A percentile compares a stretch with the other conserved stretches of the same genome.
Evolutionary conservation across 53 echinoderm and acorn worm species (phyloP).

Genomic region (Apostichopus leukothele): DNA sequence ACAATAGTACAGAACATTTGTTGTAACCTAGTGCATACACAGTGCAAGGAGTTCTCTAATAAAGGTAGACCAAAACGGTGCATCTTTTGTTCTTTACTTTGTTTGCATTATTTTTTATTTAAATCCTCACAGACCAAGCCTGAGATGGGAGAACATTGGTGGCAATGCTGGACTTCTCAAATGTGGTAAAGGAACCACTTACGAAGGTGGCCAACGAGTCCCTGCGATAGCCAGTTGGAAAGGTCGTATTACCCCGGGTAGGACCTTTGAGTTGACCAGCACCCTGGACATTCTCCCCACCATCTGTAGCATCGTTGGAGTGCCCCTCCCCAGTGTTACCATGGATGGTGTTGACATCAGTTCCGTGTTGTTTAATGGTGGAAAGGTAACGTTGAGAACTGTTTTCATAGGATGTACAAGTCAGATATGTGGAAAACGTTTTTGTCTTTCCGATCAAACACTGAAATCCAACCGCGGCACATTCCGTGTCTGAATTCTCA

Average conservation of each 20-base stretch:
- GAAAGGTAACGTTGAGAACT: constrained; percentile 46
- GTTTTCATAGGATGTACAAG: too few relatives aligned
- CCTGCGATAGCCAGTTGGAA: constrained; percentile 93
- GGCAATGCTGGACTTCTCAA: constrained; percentile 90
- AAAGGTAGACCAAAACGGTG: too few relatives aligned
- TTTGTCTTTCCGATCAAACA: too few relatives aligned
- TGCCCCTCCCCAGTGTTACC: constrained; percentile 58
- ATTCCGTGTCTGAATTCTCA: too few relatives aligned
- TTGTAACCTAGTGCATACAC: too few relatives aligned
- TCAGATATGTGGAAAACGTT: too few relatives aligned
- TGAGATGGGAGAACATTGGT: constrained; percentile 64
- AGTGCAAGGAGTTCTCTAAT: too few relatives aligned
- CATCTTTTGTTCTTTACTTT: too few relatives aligned
- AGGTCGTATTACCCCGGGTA: constrained; percentile 66
- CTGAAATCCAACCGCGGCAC: too few relatives aligned
- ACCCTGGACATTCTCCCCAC: constrained; percentile 83
- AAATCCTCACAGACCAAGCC: constrained; percentile 54
- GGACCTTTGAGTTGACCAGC: constrained; percentile 58
- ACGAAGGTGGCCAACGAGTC: constrained; percentile 91
- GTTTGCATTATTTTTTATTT: background rate
- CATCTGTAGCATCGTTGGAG: constrained; percentile 73
- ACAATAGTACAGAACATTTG: too few relatives aligned
- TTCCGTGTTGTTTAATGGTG: constrained; percentile 64
- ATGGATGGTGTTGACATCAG: constrained; percentile 90
- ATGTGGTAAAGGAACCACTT: constrained; percentile 93